Evolutionary conservation across 1,140 invertebrate species (phyloP), one percentile per base, ranked within the genome.

Genomic region (Papilio dardanus): DNA sequence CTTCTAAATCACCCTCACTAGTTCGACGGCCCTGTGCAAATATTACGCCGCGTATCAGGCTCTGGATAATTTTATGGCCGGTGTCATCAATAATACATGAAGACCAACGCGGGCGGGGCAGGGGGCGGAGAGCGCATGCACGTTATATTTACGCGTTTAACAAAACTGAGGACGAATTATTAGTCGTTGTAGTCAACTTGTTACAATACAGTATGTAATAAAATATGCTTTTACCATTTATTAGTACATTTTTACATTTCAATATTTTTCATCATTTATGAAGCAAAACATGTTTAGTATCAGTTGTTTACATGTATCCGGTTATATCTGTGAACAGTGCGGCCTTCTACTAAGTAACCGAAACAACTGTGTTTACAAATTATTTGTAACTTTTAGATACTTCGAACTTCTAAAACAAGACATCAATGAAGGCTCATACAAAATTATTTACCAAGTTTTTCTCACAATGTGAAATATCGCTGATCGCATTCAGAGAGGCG

Each of bases 21-120:
- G 88, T 87, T 88, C 84, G 83, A 83, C 82, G 83, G 82, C 85
- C 90, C 90, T 91, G 89, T 89, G 87, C 88, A 92, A 92, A 92
- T 88, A 92, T 86, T 84, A 79, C 86, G 83, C 79, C 78, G 77
- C 82, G 81, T 80, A 80, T 79, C 78, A 75, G 80, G 79, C 76
- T 84, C 85, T 83, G 82, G 79, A 79, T 79, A 74, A 81, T 86
- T 77, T 84, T 80, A 79, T 80, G 71, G 31, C 40, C 67, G 46
- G 42, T 54, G 46, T 54, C 71, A 73, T 73, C 71, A 73, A 73
- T 73, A 73, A 19, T 75, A 69, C 73, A 77, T 77, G 50, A 77
- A 69, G 65, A 28, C 14, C n/a, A 50, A 46, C 65, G 35, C 24
- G 37, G 40, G 37, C 62, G 31, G 66, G 33, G 35, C 2, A n/a